Conservation (phyloP, 2,888 invertebrate species). For the Andrena trimmerana region DNA sequence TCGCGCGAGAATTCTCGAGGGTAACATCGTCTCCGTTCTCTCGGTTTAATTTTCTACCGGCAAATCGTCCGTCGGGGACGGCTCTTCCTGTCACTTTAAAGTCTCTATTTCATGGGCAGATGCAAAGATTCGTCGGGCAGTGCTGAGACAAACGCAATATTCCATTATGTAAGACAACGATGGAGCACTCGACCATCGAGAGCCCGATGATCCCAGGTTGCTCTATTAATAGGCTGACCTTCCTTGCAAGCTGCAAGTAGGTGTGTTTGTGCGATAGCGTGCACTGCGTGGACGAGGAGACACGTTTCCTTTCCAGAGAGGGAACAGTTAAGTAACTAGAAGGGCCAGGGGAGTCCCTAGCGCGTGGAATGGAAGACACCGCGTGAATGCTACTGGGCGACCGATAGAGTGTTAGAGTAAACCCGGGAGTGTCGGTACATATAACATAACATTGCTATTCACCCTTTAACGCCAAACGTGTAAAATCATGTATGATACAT, state of each 20-base stretch:
- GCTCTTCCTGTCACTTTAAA: neutral
- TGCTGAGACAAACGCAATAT: slow-evolving; percentile 17
- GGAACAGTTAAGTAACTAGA: slow-evolving; percentile 20
- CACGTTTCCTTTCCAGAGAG: slow-evolving; percentile 32
- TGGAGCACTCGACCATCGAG: slow-evolving; percentile 49
- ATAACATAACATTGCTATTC: too few species aligned
- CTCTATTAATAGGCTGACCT: slow-evolving; percentile 73
- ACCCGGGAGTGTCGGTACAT: too few species aligned
- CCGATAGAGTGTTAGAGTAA: too few species aligned
- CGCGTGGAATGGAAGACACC: too few species aligned
- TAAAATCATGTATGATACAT: too few species aligned
- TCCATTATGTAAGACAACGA: slow-evolving; percentile 57
- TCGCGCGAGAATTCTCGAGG: neutral
- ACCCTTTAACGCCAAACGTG: too few species aligned
- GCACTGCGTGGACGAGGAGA: slow-evolving; percentile 17
- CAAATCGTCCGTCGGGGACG: too few species aligned
- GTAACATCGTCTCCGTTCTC: too few species aligned
- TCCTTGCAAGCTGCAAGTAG: slow-evolving; percentile 62
- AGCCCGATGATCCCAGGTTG: slow-evolving; percentile 67
- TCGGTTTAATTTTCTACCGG: too few species aligned
- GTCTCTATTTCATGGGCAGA: neutral
- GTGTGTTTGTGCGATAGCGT: slow-evolving; percentile 50
- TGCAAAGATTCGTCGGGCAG: slow-evolving; percentile 9
- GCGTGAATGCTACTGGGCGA: too few species aligned
- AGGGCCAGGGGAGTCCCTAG: neutral